Evolutionary conservation across 2,888 invertebrate genomes (phyloP), one percentile per base, ranked within the genome.

Genomic region (Lasioglossum oenotherae): DNA sequence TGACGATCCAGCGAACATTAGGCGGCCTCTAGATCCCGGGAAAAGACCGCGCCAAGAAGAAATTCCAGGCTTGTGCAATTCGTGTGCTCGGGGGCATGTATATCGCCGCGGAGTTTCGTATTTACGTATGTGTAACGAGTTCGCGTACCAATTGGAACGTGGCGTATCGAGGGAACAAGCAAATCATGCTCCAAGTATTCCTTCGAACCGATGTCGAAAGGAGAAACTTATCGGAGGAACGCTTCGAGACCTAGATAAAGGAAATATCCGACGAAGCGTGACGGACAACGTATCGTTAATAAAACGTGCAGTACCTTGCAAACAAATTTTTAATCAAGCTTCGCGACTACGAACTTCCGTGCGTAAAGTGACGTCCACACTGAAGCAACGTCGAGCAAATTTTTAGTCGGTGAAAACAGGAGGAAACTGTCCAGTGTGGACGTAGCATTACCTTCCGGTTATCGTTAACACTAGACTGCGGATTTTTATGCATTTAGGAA

Each of bases 1-100:
- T 94, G 94, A 88, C 94, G 93, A 92, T 93, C 86, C 92, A 76
- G 86, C 89, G 88, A 93, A 94, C 93, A 91, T 94, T 86, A 91
- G 90, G 84, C 91, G 82, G 77, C 84, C 81, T 82, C 84, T 87
- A 81, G 87, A 23, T 69, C 88, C 87, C 90, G 60, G 57, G 77
- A 80, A 75, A 82, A 31, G 31, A 64, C 86, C 67, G 35, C 8
- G 82, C 79, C 86, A 81, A 64, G 86, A 88, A 91, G 91, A 88
- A 91, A 91, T 92, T 88, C 89, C 91, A 86, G 80, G 88, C 92
- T 89, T 89, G 90, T 91, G 90, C 90, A 86, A 87, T 91, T 88
- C 86, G 85, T 85, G 88, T 85, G 85, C 77, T 84, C 85, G 81
- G 80, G 82, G 74, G 83, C 81, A 72, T 81, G 77, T 60, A 71